A percentile compares a stretch with the other conserved stretches of the same genome.
Evolutionary conservation across 2,113 vertebrate genomes (phyloP).

Genomic region (Romanogobio albipinnatus): DNA sequence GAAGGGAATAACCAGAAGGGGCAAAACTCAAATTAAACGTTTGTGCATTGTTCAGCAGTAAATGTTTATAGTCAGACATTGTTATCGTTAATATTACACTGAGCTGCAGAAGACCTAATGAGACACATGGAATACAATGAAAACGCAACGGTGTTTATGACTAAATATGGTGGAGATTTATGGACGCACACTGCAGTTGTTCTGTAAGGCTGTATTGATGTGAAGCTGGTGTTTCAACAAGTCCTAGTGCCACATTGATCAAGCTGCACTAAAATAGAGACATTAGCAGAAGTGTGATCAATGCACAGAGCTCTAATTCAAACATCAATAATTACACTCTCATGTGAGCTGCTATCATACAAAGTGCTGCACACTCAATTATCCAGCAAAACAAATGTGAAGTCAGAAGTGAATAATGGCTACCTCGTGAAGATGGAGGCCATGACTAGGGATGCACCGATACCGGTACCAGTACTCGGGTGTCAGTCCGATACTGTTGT

Average conservation of each 20-base stretch:
- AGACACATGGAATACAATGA: background rate
- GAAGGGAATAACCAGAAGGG: background rate
- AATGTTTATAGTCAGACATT: background rate
- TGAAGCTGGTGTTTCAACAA: background rate
- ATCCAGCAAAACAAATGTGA: slow-evolving; percentile 20
- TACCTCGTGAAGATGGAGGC: slow-evolving; percentile 1
- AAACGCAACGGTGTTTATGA: background rate
- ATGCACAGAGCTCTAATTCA: slow-evolving; percentile 61
- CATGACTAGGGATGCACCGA: too few relatives aligned
- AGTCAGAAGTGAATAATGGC: slow-evolving; percentile 26
- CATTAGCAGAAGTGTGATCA: slow-evolving; percentile 49
- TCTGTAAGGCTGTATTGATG: background rate
- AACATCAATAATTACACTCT: slow-evolving; percentile 43
- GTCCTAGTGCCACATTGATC: slow-evolving; percentile 26
- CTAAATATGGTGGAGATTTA: background rate
- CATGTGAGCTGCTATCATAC: slow-evolving; percentile 48
- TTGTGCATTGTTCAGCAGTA: background rate
- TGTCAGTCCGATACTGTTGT: too few relatives aligned
- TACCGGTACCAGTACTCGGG: too few relatives aligned
- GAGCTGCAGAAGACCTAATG: slow-evolving; percentile 4
- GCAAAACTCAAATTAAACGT: background rate
- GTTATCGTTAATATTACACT: background rate
- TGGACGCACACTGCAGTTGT: background rate
- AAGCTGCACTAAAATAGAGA: slow-evolving; percentile 34
- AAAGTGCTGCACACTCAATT: slow-evolving; percentile 34